Evolutionary conservation across 2,888 invertebrate genomes (phyloP).

Genomic region (Buathra laborator): DNA sequence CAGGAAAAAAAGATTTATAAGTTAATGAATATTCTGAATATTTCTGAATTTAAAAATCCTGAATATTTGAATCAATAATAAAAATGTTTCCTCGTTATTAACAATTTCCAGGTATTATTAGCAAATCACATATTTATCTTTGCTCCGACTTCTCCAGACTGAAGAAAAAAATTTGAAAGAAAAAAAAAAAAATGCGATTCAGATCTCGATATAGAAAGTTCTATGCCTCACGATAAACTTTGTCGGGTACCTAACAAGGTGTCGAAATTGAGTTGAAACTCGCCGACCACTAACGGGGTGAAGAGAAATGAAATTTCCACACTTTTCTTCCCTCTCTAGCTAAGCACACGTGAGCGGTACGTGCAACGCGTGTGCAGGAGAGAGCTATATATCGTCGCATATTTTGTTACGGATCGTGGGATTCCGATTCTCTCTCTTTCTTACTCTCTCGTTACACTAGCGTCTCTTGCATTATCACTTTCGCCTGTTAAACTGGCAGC

Average conservation of each 20-base stretch:
- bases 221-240: background rate
- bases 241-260: background rate
- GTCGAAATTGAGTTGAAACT: slow-evolving; percentile 50
- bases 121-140: background rate
- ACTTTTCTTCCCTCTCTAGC: slow-evolving; percentile 54
- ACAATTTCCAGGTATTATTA: background rate
- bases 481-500: slow-evolving; percentile 57
- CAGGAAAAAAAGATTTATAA: no score
- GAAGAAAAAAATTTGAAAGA: background rate
- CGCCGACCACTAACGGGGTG: slow-evolving; percentile 17
- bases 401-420: slow-evolving; percentile 71
- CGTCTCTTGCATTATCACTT: slow-evolving; percentile 56
- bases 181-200: background rate
- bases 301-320: slow-evolving; percentile 64
- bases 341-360: slow-evolving; percentile 46
- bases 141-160: background rate
- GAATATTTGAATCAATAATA: no score
- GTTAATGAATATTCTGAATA: no score
- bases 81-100: background rate
- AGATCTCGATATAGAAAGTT: background rate
- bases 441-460: slow-evolving; percentile 30
- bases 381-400: slow-evolving; percentile 39
- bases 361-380: slow-evolving; percentile 18
- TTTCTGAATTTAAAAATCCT: no score
- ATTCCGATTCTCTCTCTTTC: slow-evolving; percentile 47